Conservation (phyloP, 2,888 invertebrate genomes). For the Stegana nigrithorax region DNA sequence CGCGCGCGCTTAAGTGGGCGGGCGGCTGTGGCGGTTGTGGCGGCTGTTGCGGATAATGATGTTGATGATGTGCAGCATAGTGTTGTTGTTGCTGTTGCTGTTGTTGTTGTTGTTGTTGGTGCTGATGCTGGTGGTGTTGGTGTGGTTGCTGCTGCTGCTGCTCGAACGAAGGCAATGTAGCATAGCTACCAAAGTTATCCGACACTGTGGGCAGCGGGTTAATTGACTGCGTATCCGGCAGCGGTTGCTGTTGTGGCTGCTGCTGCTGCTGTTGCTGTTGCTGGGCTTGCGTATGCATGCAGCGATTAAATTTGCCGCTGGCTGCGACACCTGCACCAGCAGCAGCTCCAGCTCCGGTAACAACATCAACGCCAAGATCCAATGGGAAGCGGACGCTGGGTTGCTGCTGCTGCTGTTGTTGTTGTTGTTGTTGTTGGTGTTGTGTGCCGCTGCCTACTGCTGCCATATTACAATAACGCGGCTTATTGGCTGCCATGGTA, state of each 20-base stretch:
- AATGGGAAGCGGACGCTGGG: slow-evolving; percentile 15
- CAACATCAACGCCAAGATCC: no score
- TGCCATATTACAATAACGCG: background rate
- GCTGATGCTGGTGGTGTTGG: slow-evolving; percentile 15
- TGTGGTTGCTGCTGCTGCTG: slow-evolving; percentile 42
- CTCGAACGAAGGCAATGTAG: slow-evolving; percentile 48
- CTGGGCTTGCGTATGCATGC: slow-evolving; percentile 20
- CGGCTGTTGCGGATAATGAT: background rate
- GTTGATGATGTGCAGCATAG: slow-evolving; percentile 10
- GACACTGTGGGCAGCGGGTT: slow-evolving; percentile 43
- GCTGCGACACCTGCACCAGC: background rate
- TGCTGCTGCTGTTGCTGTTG: slow-evolving; percentile 20
- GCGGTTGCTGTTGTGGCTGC: slow-evolving; percentile 28
- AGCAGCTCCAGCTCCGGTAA: slow-evolving; percentile 2
- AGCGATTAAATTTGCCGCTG: slow-evolving; percentile 8
- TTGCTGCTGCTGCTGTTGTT: slow-evolving; percentile 11
- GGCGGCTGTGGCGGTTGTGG: background rate
- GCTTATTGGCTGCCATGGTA: no score
- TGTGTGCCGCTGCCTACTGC: slow-evolving; percentile 6
- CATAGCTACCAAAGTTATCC: slow-evolving; percentile 58
- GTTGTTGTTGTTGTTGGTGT: slow-evolving; percentile 20
- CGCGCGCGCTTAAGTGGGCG: no score
- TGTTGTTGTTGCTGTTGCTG: slow-evolving; percentile 24
- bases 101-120: slow-evolving; percentile 29
- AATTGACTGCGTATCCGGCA: slow-evolving; percentile 45